Base-by-base conservation (phyloP, 2,888 invertebrate genomes). In the Saturnia japonica region DNA sequence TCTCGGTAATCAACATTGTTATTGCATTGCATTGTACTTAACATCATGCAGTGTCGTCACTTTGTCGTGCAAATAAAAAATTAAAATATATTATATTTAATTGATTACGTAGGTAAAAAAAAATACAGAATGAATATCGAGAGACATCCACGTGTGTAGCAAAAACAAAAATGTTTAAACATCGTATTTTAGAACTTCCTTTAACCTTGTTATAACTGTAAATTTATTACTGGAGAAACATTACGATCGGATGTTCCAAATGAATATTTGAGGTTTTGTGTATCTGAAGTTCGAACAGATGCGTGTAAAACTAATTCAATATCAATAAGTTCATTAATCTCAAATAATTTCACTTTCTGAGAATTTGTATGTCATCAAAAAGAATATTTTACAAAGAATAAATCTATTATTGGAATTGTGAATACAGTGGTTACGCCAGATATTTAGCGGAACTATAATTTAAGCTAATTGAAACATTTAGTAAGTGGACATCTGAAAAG, bases 151-250 rank as follows among this genome's bases (percentile, higher is more conserved):
- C n/a, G 64, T 25, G 19, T 8, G 60, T 45, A 25, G 62, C 11
- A 28, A 62, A 70, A 70, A 66, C n/a, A n/a, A 62, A 70, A 70
- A 66, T 42, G 62, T 77, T 71, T 68, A 11, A 40, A 68, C 54
- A 64, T 64, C n/a, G 47, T 19, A 28, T 67, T 70, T 70, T 54
- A 70, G 12, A 67, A 42, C 67, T 70, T 70, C 70, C 70, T 70
- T n/a, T 51, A 54, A 51, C 67, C 67, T 70, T 67, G 67, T 28
- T 66, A 25, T 22, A 67, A 51, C 34, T 22, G 51, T 64, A 66
- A 67, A 67, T 43, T 71, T 68, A 68, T 68, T 66, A 8, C 8
- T 14, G 62, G 28, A 51, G 19, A 42, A n/a, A 68, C 22, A 34
- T 60, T 40, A 68, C 62, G 22, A 64, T 47, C 25, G 40, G 43